A percentile compares a stretch with the other conserved stretches of the same genome.
phyloP scores from a whole-genome alignment of 1,140 invertebrate genomes.

The Lithobius niger region DNA sequence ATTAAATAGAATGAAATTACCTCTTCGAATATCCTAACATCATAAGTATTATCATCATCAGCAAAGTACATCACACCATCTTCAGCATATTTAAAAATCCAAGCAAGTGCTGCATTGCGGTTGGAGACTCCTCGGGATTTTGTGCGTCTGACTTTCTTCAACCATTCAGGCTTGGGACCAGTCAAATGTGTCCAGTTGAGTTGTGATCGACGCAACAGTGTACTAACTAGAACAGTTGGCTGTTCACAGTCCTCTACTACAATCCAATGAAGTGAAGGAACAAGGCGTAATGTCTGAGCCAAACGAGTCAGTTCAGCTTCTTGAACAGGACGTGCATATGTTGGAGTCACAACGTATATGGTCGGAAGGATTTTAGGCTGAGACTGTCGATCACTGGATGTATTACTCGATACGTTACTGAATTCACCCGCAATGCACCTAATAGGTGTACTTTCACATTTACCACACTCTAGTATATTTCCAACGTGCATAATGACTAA shows the following conservation, averaged over 20 bases:
- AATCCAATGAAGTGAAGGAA: slow-evolving; percentile 76
- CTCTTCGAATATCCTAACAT: slow-evolving; percentile 69
- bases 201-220: slow-evolving; percentile 48
- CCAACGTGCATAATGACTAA: too few species aligned
- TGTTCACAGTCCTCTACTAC: slow-evolving; percentile 69
- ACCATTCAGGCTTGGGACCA: slow-evolving; percentile 57
- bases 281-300: slow-evolving; percentile 75
- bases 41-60: slow-evolving; percentile 95
- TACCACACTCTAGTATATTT: too few species aligned
- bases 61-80: slow-evolving; percentile 87
- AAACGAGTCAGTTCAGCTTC: slow-evolving; percentile 78
- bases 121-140: slow-evolving; percentile 66
- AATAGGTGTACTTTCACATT: too few species aligned
- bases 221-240: slow-evolving; percentile 46
- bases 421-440: too few species aligned
- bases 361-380: too few species aligned
- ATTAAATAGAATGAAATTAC: too few species aligned
- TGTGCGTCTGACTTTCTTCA: slow-evolving; percentile 21
- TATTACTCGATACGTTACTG: too few species aligned
- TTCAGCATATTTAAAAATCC: slow-evolving; percentile 60
- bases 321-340: slow-evolving; percentile 75
- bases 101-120: slow-evolving; percentile 68
- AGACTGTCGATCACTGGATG: too few species aligned
- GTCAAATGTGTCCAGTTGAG: slow-evolving; percentile 56
- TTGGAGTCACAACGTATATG: slow-evolving; percentile 78